A percentile compares a stretch with the other conserved stretches of the same genome.
phyloP scores from a whole-genome alignment of 2,113 vertebrate species.

The Regulus satrapa region DNA sequence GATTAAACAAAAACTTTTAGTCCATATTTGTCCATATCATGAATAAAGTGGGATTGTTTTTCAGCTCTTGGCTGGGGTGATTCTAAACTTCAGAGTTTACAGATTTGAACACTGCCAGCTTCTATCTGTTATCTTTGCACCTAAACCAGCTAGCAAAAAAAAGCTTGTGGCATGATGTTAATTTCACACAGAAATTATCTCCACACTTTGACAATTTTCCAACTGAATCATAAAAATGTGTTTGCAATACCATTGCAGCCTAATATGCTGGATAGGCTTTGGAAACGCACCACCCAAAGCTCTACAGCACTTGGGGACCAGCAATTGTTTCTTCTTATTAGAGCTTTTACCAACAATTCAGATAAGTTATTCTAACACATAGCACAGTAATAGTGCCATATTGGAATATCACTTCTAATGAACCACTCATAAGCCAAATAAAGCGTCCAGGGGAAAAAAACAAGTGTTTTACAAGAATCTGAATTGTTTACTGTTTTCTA shows the following conservation, averaged over 20 bases:
- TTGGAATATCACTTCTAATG: not conserved
- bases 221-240: accelerated
- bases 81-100: not conserved
- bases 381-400: not conserved
- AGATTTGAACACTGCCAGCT: not conserved
- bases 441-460: not conserved
- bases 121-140: not conserved
- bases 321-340: not conserved
- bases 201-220: not conserved
- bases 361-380: not conserved
- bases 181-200: not conserved
- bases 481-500: not conserved
- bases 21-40: not conserved
- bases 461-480: not conserved
- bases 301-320: not conserved
- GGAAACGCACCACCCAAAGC: not conserved
- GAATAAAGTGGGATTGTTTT: not conserved
- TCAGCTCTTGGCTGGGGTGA: not conserved
- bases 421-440: not conserved
- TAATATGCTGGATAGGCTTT: not conserved
- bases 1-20: not conserved
- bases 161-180: not conserved
- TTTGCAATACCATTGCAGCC: not conserved
- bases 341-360: not conserved
- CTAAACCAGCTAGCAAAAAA: not conserved